Percentiles rank a stretch among this genome's conserved stretches.
Conservation (phyloP, 2,888 invertebrate genomes). For the Diogma glabrata region DNA sequence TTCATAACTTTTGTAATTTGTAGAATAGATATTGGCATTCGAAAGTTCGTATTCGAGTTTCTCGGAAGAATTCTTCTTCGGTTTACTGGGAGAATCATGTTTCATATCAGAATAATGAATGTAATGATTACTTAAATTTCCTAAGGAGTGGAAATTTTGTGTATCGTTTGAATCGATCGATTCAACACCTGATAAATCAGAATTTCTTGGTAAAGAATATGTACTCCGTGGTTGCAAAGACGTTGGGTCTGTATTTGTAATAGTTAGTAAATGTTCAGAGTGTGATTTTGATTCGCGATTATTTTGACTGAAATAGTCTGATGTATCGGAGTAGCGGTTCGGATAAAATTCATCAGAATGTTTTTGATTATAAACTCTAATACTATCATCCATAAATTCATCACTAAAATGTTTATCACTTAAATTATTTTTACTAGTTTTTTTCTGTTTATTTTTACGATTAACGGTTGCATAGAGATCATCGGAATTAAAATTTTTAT, state of each 20-base stretch:
- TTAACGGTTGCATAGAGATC: constrained; percentile 38
- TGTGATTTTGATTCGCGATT: constrained; percentile 12
- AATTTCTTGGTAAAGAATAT: constrained; percentile 33
- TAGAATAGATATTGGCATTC: constrained; percentile 45
- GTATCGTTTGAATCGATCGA: constrained; percentile 37
- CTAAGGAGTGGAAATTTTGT: constrained; percentile 32
- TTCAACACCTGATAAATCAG: constrained; percentile 34
- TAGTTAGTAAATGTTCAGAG: constrained; percentile 14
- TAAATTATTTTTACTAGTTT: constrained; percentile 11
- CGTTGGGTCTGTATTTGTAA: constrained; percentile 3
- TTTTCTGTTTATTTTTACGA: constrained; percentile 35
- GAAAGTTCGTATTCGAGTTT: constrained; percentile 47
- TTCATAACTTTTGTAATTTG: constrained; percentile 25
- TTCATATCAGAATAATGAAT: constrained; percentile 14
- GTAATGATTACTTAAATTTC: constrained; percentile 16
- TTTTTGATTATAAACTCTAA: constrained; percentile 30
- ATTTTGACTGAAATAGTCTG: constrained; percentile 13
- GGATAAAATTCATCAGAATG: constrained; percentile 20
- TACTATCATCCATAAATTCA: constrained; percentile 36
- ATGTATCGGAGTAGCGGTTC: constrained; percentile 10
- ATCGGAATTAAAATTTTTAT: constrained; percentile 27
- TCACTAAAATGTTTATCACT: constrained; percentile 35
- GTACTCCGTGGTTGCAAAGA: constrained; percentile 22
- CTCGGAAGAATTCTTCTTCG: constrained; percentile 27
- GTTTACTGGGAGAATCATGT: constrained; percentile 1